Evolutionary conservation across 1,140 invertebrate species (phyloP).

Genomic region (Acromyrmex charruanus): DNA sequence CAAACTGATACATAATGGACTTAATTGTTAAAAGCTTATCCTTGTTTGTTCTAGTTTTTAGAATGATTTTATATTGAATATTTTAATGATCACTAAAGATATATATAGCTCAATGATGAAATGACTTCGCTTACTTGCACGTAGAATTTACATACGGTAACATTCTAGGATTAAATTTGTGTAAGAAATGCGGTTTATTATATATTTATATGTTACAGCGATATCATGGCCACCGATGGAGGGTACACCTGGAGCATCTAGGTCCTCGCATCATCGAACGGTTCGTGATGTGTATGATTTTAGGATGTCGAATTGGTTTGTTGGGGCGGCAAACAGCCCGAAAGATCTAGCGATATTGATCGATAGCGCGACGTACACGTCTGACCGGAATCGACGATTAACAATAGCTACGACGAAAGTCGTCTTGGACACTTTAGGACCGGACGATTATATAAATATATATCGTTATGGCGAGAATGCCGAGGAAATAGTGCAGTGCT

Average conservation of each 20-base stretch:
- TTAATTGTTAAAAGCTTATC: too few relatives aligned
- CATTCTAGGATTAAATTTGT: background rate
- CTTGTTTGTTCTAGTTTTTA: too few relatives aligned
- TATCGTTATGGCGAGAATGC: conserved; percentile 93
- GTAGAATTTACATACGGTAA: too few relatives aligned
- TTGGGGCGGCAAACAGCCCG: conserved; percentile 97
- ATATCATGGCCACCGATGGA: conserved; percentile 92
- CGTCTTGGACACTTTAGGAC: conserved; percentile 97
- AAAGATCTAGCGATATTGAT: conserved; percentile 98
- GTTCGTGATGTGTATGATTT: conserved; percentile 95
- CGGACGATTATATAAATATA: conserved; percentile 99
- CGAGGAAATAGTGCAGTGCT: conserved; percentile 93
- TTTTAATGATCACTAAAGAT: too few relatives aligned
- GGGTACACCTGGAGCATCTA: conserved; percentile 73
- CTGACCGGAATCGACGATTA: conserved; percentile 93
- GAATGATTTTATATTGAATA: too few relatives aligned
- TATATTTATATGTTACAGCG: conserved; percentile 82
- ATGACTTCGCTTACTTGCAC: too few relatives aligned
- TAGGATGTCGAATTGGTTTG: conserved; percentile 96
- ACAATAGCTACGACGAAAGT: conserved; percentile 94
- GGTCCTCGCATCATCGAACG: conserved; percentile 85
- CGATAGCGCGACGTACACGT: conserved; percentile 96
- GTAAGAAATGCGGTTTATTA: background rate
- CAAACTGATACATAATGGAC: too few relatives aligned
- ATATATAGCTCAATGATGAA: too few relatives aligned